Base-by-base conservation (phyloP, 2,888 invertebrate genomes). In the Amphipoea oculea region DNA sequence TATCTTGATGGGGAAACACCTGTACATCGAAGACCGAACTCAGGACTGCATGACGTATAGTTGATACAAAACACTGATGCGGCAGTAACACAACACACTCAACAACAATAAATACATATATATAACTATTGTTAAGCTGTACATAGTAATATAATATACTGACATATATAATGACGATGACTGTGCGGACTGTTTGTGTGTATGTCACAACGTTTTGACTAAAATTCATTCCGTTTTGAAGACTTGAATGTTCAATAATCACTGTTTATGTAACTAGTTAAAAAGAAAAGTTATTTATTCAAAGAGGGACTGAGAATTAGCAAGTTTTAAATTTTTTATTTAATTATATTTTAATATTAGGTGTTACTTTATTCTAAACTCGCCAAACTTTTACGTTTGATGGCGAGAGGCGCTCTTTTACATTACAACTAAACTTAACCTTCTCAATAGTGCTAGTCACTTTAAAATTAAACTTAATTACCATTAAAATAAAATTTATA, bases 141-240 rank as follows among this genome's bases (percentile, higher is more conserved):
- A 79, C 54, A 79, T 79, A 78, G 62, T 71, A 57, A 67, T 76
- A 40, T 79, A 69, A 65, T 78, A 76, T 78, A 78, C 63, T 70
- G 69, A 78, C 17, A 36, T 76, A 76, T 60, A 78, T 76, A 66
- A 23, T 23, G 40, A n/a, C 7, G 11, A 60, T 23, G 62, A 40
- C 17, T 76, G 73, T 72, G 23, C 6, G 17, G 17, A 74, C 51
- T 62, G 76, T 75, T 11, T 76, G 36, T n/a, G 17, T 76, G 63
- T 76, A 17, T 63, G 23, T 76, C 63, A 54, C 36, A 48, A 54
- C 5, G 23, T 67, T 48, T 17, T 42, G 9, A 40, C 60, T 42
- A 67, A 48, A 67, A 62, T 60, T 51, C 57, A 78, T 78, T 78
- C 77, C 78, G 65, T 48, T 78, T 76, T 36, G 17, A 51, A 48